These are phyloP conservation scores for Paralichthys olivaceus DNA, from an alignment of 2,113 vertebrate genomes.

Conservation along the genomic window DNA sequence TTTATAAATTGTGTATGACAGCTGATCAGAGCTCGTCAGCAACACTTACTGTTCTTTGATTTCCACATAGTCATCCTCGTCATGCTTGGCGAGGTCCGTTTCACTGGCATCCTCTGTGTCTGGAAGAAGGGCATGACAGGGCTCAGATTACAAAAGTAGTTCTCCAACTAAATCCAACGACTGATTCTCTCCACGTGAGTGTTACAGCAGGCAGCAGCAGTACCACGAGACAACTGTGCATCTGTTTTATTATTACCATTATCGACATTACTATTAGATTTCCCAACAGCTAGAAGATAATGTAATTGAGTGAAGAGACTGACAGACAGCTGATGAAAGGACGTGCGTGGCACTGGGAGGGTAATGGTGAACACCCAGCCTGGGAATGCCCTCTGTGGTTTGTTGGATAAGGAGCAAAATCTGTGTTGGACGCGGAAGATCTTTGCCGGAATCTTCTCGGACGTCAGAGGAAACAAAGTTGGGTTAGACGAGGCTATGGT, in stretches of 20 bases:
- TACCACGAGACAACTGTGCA: not conserved
- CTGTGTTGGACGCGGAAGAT: not conserved
- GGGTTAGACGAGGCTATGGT: not conserved
- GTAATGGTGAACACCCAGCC: slow-evolving; percentile 58
- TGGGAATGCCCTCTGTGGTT: slow-evolving; percentile 29
- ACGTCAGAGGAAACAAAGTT: slow-evolving; percentile 11
- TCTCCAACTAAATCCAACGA: not conserved
- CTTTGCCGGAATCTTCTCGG: not conserved
- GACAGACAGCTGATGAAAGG: slow-evolving; percentile 19
- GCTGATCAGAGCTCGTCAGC: not conserved
- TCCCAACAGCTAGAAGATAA: not conserved
- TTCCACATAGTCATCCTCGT: slow-evolving; percentile 96
- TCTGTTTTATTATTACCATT: no score
- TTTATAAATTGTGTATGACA: not conserved
- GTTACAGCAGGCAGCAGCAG: not conserved
- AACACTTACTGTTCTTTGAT: slow-evolving; percentile 98
- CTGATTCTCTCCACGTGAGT: not conserved
- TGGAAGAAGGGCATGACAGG: slow-evolving; percentile 55
- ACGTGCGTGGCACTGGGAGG: slow-evolving; percentile 65
- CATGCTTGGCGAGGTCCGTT: slow-evolving; percentile 96
- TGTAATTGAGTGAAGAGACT: not conserved
- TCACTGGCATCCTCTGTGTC: slow-evolving; percentile 99
- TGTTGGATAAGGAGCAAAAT: not conserved
- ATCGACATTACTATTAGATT: not conserved
- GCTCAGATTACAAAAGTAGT: not conserved